Percentiles rank a stretch among this genome's conserved stretches.
phyloP scores from a whole-genome alignment of 1,140 invertebrate species.

The Sarcophaga peregrina region DNA sequence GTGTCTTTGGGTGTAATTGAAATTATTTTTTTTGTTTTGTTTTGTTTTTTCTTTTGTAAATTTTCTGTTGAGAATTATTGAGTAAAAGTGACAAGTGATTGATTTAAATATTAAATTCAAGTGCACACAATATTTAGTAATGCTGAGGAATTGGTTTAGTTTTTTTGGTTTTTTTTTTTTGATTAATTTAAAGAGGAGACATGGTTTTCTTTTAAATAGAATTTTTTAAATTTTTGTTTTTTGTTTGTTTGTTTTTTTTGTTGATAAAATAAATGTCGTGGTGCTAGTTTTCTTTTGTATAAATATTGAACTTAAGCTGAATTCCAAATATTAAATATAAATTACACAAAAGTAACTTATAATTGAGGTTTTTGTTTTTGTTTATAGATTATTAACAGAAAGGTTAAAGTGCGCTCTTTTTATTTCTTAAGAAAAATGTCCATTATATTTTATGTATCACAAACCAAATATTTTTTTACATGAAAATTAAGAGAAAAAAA shows the following conservation, averaged over 20 bases:
- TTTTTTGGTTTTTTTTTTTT: neutral
- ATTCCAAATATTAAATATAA: neutral
- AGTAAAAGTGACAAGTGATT: conserved; percentile 6
- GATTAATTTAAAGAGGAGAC: neutral
- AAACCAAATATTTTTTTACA: conserved; percentile 22
- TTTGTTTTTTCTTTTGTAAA: neutral
- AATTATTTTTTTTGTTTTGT: neutral
- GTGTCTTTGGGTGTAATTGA: neutral
- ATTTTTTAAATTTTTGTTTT: neutral
- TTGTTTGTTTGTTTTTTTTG: too few relatives aligned
- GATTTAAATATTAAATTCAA: neutral
- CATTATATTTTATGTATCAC: conserved; percentile 21
- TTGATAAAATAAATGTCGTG: neutral
- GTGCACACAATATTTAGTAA: conserved; percentile 20
- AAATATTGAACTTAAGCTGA: neutral
- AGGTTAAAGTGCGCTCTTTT: conserved; percentile 11
- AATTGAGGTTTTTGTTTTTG: neutral
- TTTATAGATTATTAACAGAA: neutral
- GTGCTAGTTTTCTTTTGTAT: neutral
- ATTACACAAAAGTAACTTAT: neutral
- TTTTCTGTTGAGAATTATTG: neutral
- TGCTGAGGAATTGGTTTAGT: conserved; percentile 11
- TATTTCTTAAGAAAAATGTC: neutral
- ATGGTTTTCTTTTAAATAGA: neutral
- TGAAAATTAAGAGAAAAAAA: neutral